Evolutionary conservation across 2,888 invertebrate genomes (phyloP).

Genomic region (Trichogramma dendrolimi): DNA sequence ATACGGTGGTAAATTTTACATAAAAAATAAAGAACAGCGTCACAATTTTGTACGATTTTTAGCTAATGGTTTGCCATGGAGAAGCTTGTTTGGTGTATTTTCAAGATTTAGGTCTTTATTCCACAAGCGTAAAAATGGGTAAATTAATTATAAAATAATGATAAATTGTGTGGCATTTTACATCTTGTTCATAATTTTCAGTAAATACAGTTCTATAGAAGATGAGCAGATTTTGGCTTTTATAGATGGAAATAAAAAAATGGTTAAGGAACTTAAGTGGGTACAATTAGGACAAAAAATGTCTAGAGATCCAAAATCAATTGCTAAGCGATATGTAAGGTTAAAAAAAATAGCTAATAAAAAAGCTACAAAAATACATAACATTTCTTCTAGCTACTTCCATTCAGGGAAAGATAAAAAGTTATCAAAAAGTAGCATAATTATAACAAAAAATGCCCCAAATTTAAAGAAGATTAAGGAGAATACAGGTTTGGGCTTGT

Average conservation of each 20-base stretch:
- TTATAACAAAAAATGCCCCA: background rate
- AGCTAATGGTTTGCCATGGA: slow-evolving; percentile 40
- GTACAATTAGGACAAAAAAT: slow-evolving; percentile 35
- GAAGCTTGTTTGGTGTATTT: slow-evolving; percentile 38
- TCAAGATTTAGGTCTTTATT: slow-evolving; percentile 33
- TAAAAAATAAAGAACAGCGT: slow-evolving; percentile 29
- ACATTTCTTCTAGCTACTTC: background rate
- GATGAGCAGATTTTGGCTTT: slow-evolving; percentile 34
- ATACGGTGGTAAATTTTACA: slow-evolving; percentile 26
- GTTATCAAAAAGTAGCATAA: background rate
- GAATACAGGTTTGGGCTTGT: background rate
- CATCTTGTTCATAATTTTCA: slow-evolving; percentile 7
- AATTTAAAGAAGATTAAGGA: background rate
- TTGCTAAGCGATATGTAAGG: slow-evolving; percentile 32
- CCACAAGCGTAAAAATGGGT: slow-evolving; percentile 6
- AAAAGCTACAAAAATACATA: background rate
- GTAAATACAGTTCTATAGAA: slow-evolving; percentile 33
- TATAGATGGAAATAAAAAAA: slow-evolving; percentile 4
- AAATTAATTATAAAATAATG: slow-evolving; percentile 12
- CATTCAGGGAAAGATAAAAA: background rate
- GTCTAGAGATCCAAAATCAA: slow-evolving; percentile 33
- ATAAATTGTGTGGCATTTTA: slow-evolving; percentile 5
- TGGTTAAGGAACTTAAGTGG: slow-evolving; percentile 20
- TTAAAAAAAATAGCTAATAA: slow-evolving; percentile 22
- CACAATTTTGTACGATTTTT: slow-evolving; percentile 42